Evolutionary conservation across 1,140 invertebrate species (phyloP), one percentile per base, ranked within the genome.

Genomic region (Anadara kagoshimensis): DNA sequence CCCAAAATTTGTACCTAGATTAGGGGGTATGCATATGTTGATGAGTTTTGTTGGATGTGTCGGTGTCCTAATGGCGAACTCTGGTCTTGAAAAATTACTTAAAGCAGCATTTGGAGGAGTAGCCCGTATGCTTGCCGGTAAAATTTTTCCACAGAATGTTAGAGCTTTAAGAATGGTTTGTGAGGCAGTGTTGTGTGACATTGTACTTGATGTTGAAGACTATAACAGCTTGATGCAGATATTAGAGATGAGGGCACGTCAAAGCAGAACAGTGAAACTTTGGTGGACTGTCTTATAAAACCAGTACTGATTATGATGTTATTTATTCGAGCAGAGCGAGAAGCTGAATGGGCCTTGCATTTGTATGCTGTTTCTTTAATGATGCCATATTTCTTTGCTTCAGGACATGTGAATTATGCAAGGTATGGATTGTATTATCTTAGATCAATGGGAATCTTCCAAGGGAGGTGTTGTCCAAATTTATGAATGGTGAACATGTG

Each of bases 321-420:
- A 14, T 79, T 75, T 57, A 58, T 78, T 0, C 54, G 78, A 63
- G 80, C 80, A 24, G 76, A 82, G 51, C 47, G 78, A 65, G 82
- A 83, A 69, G 76, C 43, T 22, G 76, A 82, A 26, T 84, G 80
- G 75, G 45, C 69, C 14, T 62, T 82, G 14, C 79, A 81, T 77
- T 64, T 81, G 8, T 41, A 10, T 36, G 70, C 71, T 26, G 26
- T 77, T 14, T 22, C 11, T 24, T n/a, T 16, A 22, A 81, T 81
- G 81, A 56, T 83, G 29, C 71, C 72, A n/a, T 80, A 78, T 29
- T 81, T 82, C n/a, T 81, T 81, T 78, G 79, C 78, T 18, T 68
- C 79, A 26, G 69, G 66, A 0, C 81, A 83, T 65, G 29, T 69
- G 1, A 81, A 80, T 58, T 83, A 83, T 74, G 79, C 77, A 47